Evolutionary conservation across 2,797 vertebrate genomes (phyloP).

Genomic region (Typhlichthys subterraneus): DNA sequence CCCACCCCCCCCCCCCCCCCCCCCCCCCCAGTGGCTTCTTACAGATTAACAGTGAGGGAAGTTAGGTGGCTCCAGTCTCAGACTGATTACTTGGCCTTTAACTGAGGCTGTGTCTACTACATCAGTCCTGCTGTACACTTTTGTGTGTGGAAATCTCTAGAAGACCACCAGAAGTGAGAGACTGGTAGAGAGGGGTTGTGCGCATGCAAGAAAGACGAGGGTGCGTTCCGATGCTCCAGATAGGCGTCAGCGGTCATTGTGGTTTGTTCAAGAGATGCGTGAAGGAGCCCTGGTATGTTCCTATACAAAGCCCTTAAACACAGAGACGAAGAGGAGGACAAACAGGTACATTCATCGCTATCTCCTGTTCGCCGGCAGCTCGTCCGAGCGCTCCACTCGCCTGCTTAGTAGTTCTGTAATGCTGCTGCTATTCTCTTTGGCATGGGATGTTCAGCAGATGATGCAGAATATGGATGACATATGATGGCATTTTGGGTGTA

Average conservation of each 20-base stretch:
- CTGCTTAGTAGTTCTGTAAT: conserved; percentile 20
- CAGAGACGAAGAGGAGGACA: conserved; percentile 77
- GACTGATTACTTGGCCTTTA: conserved; percentile 72
- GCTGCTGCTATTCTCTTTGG: neutral
- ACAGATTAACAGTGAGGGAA: conserved; percentile 73
- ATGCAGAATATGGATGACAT: neutral
- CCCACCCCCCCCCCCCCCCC: too few relatives aligned
- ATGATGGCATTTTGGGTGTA: neutral
- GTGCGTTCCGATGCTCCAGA: conserved; percentile 32
- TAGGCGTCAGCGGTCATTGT: conserved; percentile 52
- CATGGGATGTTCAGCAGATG: too few relatives aligned
- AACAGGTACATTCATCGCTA: conserved; percentile 66
- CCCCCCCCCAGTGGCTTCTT: conserved; percentile 47
- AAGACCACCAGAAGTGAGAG: conserved; percentile 1
- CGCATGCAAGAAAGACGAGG: conserved; percentile 5
- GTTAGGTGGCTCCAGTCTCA: conserved; percentile 51
- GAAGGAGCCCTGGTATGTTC: conserved; percentile 75
- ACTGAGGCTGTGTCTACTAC: conserved; percentile 46
- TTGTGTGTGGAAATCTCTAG: conserved; percentile 33
- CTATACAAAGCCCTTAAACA: conserved; percentile 81
- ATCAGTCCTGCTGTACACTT: conserved; percentile 51
- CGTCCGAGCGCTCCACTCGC: conserved; percentile 28
- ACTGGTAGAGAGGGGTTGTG: neutral
- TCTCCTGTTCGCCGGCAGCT: conserved; percentile 11
- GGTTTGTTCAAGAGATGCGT: conserved; percentile 72